Base-by-base conservation (phyloP, 2,888 invertebrate species). In the Nemapogon koenigi region DNA sequence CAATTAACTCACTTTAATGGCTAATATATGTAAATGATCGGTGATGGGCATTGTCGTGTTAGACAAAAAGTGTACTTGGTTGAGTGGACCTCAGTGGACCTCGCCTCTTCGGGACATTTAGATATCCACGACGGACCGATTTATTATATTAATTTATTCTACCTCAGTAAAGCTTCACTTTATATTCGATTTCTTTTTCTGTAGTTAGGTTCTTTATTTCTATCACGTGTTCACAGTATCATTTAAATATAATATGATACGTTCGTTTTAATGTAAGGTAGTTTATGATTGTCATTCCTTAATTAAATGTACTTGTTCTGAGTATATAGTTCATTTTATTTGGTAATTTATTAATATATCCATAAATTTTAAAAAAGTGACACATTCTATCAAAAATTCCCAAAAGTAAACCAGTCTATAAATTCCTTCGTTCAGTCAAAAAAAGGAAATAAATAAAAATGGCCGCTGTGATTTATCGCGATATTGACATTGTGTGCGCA, bases 1-100 rank as follows among this genome's bases (percentile, higher is more conserved):
- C 76, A 76, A 78, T 78, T 76, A 76, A 73, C 65, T 69, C 68
- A 62, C 53, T 53, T 59, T 72, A 75, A 78, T 78, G 72, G 65
- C 50, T 66, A 66, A 70, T 72, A 72, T 72, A 78, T 78, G 76
- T 69, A 61, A 75, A 78, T 75, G 45, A 46, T 44, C 50, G 51
- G 59, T 62, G 62, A 66, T 53, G 62, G 63, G 66, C 64, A 54
- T 57, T 55, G 58, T 49, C 61, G 55, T 52, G 48, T 31, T 53
- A 53, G 55, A 65, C 63, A 61, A 62, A 67, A 63, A 65, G 62
- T 64, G 51, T 58, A 52, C 46, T 47, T 47, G n/a, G n/a, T n/a
- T 52, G 58, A 55, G 52, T 51, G 46, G 53, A 58, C 59, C 57
- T 49, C 55, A 55, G 55, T 55, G 22, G 6, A 22, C 6, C 22